Evolutionary conservation across 2,797 vertebrate species (phyloP), one percentile per base, ranked within the genome.

Genomic region (Pagetopsis macropterus): DNA sequence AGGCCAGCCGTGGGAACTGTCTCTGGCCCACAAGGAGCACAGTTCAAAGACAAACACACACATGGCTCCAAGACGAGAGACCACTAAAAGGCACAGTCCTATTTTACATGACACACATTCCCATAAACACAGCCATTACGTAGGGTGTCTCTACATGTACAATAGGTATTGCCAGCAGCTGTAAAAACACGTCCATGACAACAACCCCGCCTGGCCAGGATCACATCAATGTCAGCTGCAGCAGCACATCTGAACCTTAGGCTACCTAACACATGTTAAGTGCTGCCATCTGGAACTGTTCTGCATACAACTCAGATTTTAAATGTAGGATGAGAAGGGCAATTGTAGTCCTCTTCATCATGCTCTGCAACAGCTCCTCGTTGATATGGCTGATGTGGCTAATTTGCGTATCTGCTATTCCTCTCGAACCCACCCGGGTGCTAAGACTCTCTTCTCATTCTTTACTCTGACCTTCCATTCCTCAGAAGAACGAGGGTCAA

Each of bases 81-180:
- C 50, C 45, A 17, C 48, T 19, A 52, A 83, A 70, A 74, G 62
- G 45, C 63, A 65, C 57, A 17, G 45, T 93, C 92, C 92, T 95
- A 95, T 78, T 96, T 96, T 84, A 95, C 76, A 67, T 73, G 86
- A 84, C 56, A 78, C 78, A 33, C 70, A 67, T 48, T 74, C 72
- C 58, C 41, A 54, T 61, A 88, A 83, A 83, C 74, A 70, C 58
- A 67, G 41, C 70, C 44, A 76, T 85, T 76, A 83, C 77, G 63
- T 15, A 43, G 67, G 70, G 68, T 48, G 77, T 81, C 70, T 75
- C 73, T 51, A 5, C 56, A 49, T 58, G 41, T 43, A 69, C 80
- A 77, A 48, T 49, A 78, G 67, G 70, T 73, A 62, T 78, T 51
- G 46, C 60, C 59, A 51, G 48, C 5, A 17, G 27, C 52, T 60